These are phyloP conservation scores for Neolamprologus fasciatus DNA, from an alignment of 2,113 vertebrate genomes.

Conservation along the genomic window DNA sequence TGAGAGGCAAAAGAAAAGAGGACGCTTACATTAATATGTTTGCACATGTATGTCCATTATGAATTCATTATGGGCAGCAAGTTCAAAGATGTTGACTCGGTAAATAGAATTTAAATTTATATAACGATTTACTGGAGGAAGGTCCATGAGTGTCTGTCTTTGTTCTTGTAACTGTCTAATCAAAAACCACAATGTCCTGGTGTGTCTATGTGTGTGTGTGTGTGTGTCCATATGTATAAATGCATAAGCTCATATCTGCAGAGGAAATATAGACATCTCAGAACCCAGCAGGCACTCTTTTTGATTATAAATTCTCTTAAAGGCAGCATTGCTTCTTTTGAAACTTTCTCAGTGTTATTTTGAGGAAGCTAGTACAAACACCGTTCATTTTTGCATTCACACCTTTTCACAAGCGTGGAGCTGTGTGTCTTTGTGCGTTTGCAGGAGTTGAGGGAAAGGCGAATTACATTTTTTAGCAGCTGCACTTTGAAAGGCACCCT, in stretches of 20 bases:
- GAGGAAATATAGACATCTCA: not conserved
- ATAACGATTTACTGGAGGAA: not conserved
- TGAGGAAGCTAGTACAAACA: not conserved
- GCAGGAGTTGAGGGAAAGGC: not conserved
- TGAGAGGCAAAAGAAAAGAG: not conserved
- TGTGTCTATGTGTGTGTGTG: not conserved
- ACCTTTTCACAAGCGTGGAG: not conserved
- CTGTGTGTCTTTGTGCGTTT: not conserved
- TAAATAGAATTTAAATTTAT: conserved; percentile 8
- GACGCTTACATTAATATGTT: not conserved
- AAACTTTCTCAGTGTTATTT: not conserved
- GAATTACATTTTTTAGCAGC: not conserved
- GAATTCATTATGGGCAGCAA: conserved; percentile 6
- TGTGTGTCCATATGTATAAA: not conserved
- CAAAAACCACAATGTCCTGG: not conserved
- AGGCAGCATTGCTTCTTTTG: not conserved
- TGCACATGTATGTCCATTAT: not conserved
- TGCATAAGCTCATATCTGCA: not conserved
- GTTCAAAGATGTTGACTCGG: conserved; percentile 5
- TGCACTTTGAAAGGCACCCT: not conserved
- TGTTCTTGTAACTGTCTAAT: not conserved
- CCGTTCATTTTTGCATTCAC: not conserved
- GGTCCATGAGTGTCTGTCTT: not conserved
- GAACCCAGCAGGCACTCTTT: not conserved
- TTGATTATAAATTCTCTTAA: not conserved